These are phyloP conservation scores for Germaria angustata DNA, from an alignment of 2,888 invertebrate genomes.

Conservation along the genomic window DNA sequence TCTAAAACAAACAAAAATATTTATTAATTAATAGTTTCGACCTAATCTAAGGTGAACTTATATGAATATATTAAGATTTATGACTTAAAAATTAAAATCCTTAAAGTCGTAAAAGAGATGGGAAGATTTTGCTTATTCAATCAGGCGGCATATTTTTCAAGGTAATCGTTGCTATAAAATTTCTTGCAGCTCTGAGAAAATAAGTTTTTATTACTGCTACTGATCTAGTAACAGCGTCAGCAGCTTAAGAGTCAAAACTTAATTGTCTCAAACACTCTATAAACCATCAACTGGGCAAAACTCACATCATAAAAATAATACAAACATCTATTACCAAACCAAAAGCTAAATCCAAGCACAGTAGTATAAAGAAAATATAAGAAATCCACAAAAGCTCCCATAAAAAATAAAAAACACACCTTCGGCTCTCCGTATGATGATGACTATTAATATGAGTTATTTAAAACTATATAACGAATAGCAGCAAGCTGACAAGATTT, in stretches of 20 bases:
- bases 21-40: background rate
- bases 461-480: slow-evolving; percentile 27
- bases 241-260: slow-evolving; percentile 46
- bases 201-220: no score
- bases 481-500: slow-evolving; percentile 60
- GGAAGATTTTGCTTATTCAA: background rate
- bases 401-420: slow-evolving; percentile 62
- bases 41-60: background rate
- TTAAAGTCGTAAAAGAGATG: background rate
- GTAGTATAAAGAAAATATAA: background rate
- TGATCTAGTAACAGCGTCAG: slow-evolving; percentile 44
- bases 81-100: background rate
- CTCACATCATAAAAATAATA: slow-evolving; percentile 54
- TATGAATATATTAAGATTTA: slow-evolving; percentile 12
- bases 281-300: background rate
- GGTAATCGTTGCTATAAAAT: slow-evolving; percentile 3
- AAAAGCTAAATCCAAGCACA: background rate
- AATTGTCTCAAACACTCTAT: slow-evolving; percentile 32
- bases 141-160: background rate
- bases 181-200: background rate
- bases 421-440: slow-evolving; percentile 40
- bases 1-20: background rate
- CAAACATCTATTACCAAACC: slow-evolving; percentile 53
- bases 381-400: slow-evolving; percentile 61
- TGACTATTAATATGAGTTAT: slow-evolving; percentile 54